Evolutionary conservation across 2,888 invertebrate species (phyloP).

Genomic region (Flabesymbios commensalis): DNA sequence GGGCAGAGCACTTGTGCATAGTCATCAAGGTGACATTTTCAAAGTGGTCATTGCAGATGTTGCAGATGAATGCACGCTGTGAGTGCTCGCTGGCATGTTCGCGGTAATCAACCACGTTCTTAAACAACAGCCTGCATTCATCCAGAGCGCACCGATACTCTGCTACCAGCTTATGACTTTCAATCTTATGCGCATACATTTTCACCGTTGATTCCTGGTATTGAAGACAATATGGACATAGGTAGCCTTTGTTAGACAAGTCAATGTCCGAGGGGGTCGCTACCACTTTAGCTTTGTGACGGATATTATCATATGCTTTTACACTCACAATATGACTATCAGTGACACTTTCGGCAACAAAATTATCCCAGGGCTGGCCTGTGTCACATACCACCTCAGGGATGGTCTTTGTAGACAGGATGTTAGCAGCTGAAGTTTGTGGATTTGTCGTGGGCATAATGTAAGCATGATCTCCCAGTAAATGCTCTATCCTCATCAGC

Average conservation of each 20-base stretch:
- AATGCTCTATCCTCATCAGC: no score
- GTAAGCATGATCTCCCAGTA: no score
- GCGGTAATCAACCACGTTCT: conserved; percentile 15
- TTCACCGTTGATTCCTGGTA: not conserved
- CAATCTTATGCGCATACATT: conserved; percentile 19
- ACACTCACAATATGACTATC: no score
- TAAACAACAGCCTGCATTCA: conserved; percentile 20
- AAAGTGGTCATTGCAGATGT: conserved; percentile 27
- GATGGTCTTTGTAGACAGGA: no score
- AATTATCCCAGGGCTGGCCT: no score
- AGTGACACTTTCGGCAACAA: no score
- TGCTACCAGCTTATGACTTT: conserved; percentile 18
- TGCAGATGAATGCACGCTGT: conserved; percentile 31
- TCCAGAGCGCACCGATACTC: conserved; percentile 21
- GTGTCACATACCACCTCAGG: no score
- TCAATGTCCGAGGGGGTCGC: no score
- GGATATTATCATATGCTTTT: no score
- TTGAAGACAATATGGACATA: conserved; percentile 21
- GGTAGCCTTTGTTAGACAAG: not conserved
- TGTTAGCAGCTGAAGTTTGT: no score
- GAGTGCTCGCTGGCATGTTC: conserved; percentile 20
- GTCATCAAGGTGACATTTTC: conserved; percentile 2
- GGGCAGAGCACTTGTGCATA: conserved; percentile 15
- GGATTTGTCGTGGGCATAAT: no score
- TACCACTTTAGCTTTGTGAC: no score